A percentile compares a stretch with the other conserved stretches of the same genome.
These are phyloP conservation scores for Characodon lateralis DNA, from an alignment of 2,797 vertebrate genomes.

Conservation along the genomic window DNA sequence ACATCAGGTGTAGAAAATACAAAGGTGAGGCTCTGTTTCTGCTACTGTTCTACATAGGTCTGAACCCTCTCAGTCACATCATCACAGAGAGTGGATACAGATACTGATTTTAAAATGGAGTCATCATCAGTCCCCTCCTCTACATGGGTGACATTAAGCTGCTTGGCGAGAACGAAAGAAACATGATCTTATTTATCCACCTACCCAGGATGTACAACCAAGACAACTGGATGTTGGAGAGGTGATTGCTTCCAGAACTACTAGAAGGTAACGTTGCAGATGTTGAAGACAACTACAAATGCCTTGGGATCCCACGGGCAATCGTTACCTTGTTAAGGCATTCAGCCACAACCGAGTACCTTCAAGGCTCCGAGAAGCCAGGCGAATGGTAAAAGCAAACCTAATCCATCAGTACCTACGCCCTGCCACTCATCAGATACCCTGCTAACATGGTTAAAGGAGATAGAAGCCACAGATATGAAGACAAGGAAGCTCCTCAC, in stretches of 20 bases:
- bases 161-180: background rate
- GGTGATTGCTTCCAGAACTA: background rate
- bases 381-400: background rate
- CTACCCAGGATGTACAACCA: background rate
- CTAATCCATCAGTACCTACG: background rate
- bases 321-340: background rate
- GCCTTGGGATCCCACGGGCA: background rate
- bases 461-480: background rate
- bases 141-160: background rate
- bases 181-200: background rate
- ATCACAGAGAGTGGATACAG: background rate
- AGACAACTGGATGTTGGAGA: background rate
- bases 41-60: too few species aligned
- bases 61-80: background rate
- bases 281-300: background rate
- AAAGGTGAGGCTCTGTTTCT: background rate
- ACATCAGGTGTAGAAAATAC: too few species aligned
- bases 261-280: background rate
- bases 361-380: background rate
- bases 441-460: background rate
- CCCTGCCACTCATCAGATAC: too few species aligned
- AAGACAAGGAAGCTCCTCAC: slow-evolving; percentile 1
- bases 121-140: background rate
- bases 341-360: background rate
- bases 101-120: background rate